Evolutionary conservation across 2,113 vertebrate species (phyloP).

Genomic region (Tangachromis dhanisi): DNA sequence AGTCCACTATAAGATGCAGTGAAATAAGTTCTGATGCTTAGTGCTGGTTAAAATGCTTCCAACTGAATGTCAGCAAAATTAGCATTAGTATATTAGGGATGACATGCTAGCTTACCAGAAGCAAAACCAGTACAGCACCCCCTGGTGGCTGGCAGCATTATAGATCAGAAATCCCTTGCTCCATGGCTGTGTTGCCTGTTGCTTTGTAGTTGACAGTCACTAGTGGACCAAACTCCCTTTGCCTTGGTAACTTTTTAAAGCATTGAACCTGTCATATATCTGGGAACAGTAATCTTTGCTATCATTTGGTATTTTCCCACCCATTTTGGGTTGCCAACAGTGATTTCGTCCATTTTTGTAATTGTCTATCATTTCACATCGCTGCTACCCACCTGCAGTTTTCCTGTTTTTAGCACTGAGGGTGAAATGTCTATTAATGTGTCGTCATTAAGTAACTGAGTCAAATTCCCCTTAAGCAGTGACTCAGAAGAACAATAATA

Average conservation of each 20-base stretch:
- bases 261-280: background rate
- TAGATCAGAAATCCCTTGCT: rapidly evolving
- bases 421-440: background rate
- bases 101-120: rapidly evolving
- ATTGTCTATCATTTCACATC: rapidly evolving
- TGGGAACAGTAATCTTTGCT: too few relatives aligned
- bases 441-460: background rate
- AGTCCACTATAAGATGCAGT: background rate
- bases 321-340: background rate
- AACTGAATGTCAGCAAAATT: background rate
- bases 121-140: rapidly evolving
- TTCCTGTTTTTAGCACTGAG: background rate
- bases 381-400: background rate
- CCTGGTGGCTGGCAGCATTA: background rate
- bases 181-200: background rate
- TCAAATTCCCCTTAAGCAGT: background rate
- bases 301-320: background rate
- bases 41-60: background rate
- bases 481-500: rapidly evolving
- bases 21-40: background rate
- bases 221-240: rapidly evolving
- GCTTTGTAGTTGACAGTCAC: rapidly evolving
- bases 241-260: rapidly evolving
- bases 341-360: rapidly evolving
- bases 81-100: background rate